Evolutionary conservation across 1,140 invertebrate genomes (phyloP), one percentile per base, ranked within the genome.

Genomic region (Araneus ventricosus): DNA sequence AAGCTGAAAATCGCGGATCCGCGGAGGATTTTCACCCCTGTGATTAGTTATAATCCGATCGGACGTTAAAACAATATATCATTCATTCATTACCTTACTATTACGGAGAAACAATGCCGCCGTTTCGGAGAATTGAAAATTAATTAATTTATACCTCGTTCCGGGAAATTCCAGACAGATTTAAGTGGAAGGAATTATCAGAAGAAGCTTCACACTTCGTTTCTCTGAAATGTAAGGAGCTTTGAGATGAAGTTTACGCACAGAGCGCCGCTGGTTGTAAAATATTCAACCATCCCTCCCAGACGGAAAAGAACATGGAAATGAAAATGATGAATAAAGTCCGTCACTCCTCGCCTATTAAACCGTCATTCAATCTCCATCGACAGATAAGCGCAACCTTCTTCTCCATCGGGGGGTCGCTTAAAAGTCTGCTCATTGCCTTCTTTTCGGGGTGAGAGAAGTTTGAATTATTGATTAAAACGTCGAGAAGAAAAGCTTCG

Each of bases 401-500:
- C n/a, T n/a, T 67, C 63, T 67, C 27, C n/a, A 30, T 67, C 7
- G 63, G n/a, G n/a, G n/a, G 63, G 2, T 84, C 80, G 80, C n/a
- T 84, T 84, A 84, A 84, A 84, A 52, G 41, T 45, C 41, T 84
- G 22, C 4, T 39, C 59, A 24, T 24, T 14, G 10, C 45, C 22
- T 27, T 67, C 41, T 45, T 57, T 6, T 52, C 3, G 41, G 85
- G 27, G 14, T 27, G 82, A 7, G 6, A 14, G 80, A 27, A 45
- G 27, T 61, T 61, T 37, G 85, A 87, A 87, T 87, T 87, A 87
- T 87, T 61, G 85, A 87, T 87, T 87, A 87, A 87, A 61, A 87
- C 10, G 85, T 61, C 45, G 57, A 61, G 59, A 82, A 82, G 80
- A 82, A 82, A 80, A 37, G 34, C 75, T 20, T 39, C 30, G 75